phyloP scores from a whole-genome alignment of 2,888 invertebrate genomes.

The Diaprepes abbreviatus region DNA sequence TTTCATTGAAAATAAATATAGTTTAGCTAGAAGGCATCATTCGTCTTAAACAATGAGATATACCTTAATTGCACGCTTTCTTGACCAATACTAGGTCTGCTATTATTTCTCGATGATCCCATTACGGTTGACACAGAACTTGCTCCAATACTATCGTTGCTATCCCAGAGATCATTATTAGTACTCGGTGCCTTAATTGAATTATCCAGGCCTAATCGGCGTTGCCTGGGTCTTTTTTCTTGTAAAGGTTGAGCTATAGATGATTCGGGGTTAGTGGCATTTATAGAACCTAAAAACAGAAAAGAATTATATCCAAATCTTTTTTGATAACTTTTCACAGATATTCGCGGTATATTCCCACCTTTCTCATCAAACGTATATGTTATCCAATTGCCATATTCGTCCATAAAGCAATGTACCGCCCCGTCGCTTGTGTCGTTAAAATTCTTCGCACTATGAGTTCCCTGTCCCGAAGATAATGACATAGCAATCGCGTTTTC shows the following conservation, averaged over 20 bases:
- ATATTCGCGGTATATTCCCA: background rate
- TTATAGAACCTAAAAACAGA: background rate
- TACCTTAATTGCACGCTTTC: conserved; percentile 41
- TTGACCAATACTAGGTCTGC: conserved; percentile 34
- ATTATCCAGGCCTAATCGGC: conserved; percentile 27
- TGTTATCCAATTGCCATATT: conserved; percentile 88
- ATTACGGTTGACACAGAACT: conserved; percentile 68
- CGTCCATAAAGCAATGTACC: conserved; percentile 89
- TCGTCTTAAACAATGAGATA: too few species aligned
- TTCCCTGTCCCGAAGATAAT: conserved; percentile 67
- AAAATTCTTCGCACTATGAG: conserved; percentile 83
- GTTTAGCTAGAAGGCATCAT: too few species aligned
- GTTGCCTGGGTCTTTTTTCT: conserved; percentile 27
- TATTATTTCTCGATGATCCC: conserved; percentile 53
- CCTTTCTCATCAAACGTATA: conserved; percentile 89
- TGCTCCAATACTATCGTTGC: conserved; percentile 67
- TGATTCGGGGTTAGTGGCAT: background rate
- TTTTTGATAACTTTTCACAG: too few species aligned
- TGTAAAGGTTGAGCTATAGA: background rate
- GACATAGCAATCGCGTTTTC: conserved; percentile 66
- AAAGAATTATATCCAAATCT: too few species aligned
- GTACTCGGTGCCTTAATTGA: background rate
- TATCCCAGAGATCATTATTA: conserved; percentile 56
- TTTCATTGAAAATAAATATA: too few species aligned
- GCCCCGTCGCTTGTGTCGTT: conserved; percentile 88